phyloP scores from a whole-genome alignment of 2,888 invertebrate genomes.

The Drosophila niveifrons region DNA sequence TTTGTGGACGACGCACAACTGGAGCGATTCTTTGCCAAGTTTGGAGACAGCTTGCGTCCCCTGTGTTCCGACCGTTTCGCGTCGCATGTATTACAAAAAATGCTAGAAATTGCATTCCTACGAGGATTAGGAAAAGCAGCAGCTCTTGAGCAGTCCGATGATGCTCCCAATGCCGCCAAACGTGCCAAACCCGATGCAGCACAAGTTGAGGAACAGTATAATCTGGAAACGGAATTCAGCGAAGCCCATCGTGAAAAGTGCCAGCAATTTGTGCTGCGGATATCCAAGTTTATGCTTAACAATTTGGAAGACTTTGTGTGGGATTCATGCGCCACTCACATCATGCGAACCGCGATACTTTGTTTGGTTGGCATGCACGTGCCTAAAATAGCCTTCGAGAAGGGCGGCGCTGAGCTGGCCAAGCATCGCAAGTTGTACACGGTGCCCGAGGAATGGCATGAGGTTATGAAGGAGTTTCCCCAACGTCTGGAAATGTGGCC shows the following conservation, averaged over 20 bases:
- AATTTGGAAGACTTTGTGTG: slow-evolving; percentile 94
- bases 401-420: slow-evolving; percentile 80
- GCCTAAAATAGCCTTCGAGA: slow-evolving; percentile 86
- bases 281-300: slow-evolving; percentile 91
- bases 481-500: slow-evolving; percentile 90
- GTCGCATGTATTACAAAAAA: slow-evolving; percentile 91
- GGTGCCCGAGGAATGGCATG: slow-evolving; percentile 88
- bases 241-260: slow-evolving; percentile 87
- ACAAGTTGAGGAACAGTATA: slow-evolving; percentile 80
- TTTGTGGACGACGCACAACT: slow-evolving; percentile 88
- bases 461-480: slow-evolving; percentile 88
- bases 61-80: slow-evolving; percentile 91
- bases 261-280: slow-evolving; percentile 89
- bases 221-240: slow-evolving; percentile 83
- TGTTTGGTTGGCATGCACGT: slow-evolving; percentile 89
- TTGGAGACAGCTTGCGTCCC: slow-evolving; percentile 89
- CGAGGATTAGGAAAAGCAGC: slow-evolving; percentile 72
- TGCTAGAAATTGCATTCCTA: slow-evolving; percentile 85
- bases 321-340: slow-evolving; percentile 92
- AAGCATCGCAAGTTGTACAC: slow-evolving; percentile 80
- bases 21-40: slow-evolving; percentile 88
- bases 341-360: slow-evolving; percentile 90
- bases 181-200: slow-evolving; percentile 63
- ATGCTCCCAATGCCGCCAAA: slow-evolving; percentile 70
- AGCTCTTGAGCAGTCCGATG: slow-evolving; percentile 59